Evolutionary conservation across 2,113 vertebrate species (phyloP).

Genomic region (Microtus richardsoni): DNA sequence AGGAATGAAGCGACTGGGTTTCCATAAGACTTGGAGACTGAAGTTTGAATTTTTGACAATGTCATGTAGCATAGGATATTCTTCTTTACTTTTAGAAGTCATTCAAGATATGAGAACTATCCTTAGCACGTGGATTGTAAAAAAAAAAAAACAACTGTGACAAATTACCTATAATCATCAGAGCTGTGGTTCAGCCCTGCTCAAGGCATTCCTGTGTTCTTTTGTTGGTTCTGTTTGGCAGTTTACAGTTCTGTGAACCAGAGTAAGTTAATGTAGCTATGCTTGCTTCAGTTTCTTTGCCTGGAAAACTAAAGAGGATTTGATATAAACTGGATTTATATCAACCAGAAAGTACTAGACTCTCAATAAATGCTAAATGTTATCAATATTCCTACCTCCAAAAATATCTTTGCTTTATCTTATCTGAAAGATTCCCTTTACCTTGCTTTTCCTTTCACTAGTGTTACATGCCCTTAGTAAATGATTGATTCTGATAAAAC

Average conservation of each 20-base stretch:
- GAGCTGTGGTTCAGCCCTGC: background rate
- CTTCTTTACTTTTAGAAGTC: background rate
- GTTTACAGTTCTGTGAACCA: background rate
- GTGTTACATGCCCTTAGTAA: conserved; percentile 56
- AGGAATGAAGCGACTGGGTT: background rate
- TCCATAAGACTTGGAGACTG: background rate
- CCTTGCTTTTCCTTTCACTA: conserved; percentile 51
- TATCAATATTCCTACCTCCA: conserved; percentile 22
- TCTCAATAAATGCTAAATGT: conserved; percentile 16
- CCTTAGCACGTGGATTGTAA: background rate
- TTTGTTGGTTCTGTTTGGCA: conserved; percentile 3
- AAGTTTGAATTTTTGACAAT: conserved; percentile 39
- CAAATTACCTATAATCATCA: background rate
- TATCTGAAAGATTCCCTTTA: conserved; percentile 47
- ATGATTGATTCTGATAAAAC: conserved; percentile 73
- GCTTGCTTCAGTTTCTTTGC: conserved; percentile 10
- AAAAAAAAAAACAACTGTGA: background rate
- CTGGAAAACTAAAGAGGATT: conserved; percentile 34
- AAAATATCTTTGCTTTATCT: conserved; percentile 23
- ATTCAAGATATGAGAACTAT: conserved; percentile 15
- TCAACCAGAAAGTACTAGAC: background rate
- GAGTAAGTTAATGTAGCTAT: conserved; percentile 2
- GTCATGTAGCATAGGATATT: background rate
- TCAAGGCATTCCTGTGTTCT: background rate
- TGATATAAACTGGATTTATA: conserved; percentile 7